Evolutionary conservation across 64 coral and sea anemone species (phyloP).

Genomic region (Montipora cactus): DNA sequence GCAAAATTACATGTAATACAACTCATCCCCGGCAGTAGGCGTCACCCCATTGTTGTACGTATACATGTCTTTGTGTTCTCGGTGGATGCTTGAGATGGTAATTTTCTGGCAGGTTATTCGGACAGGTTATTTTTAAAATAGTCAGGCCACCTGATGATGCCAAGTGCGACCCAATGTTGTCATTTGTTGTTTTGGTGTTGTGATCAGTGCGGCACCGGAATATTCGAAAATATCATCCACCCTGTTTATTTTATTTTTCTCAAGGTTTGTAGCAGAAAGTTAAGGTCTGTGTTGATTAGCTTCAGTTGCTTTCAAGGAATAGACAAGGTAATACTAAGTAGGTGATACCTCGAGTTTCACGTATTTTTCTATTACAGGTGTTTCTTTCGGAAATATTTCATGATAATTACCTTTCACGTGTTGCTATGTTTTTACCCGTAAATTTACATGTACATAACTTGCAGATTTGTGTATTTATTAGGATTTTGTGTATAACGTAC

Average conservation of each 20-base stretch:
- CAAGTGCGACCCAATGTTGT: conserved; percentile 6
- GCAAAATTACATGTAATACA: too few species aligned
- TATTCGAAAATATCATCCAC: neutral
- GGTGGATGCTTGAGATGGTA: neutral
- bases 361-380: conserved; percentile 2
- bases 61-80: too few species aligned
- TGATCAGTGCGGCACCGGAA: neutral
- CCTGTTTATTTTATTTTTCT: neutral
- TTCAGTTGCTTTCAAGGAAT: neutral
- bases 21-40: too few species aligned
- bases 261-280: neutral
- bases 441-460: neutral
- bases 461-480: neutral
- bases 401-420: neutral
- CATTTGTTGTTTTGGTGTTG: conserved; percentile 24
- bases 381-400: neutral
- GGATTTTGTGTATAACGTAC: neutral
- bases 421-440: neutral
- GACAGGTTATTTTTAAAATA: conserved; percentile 26
- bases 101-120: neutral
- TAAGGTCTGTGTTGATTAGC: neutral
- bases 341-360: neutral
- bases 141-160: neutral
- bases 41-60: too few species aligned
- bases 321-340: neutral